Base-by-base conservation (phyloP, 1,140 invertebrate genomes). In the Camponotus pennsylvanicus region DNA sequence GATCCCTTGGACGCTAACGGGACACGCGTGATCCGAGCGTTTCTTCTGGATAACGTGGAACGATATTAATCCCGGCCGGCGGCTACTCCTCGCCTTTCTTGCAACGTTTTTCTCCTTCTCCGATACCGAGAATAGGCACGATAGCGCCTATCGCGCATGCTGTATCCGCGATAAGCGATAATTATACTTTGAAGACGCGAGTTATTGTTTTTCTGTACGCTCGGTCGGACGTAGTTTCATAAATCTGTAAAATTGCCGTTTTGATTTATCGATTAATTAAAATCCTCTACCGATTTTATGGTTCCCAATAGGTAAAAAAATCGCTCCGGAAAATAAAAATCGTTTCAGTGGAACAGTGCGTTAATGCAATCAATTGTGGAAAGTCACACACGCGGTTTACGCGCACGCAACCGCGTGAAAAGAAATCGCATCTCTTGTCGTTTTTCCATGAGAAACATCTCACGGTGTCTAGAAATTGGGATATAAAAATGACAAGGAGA, bases 1-100 rank as follows among this genome's bases (percentile, higher is more conserved):
- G 67, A 88, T 78, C 67, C 86, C 55, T 18, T 69, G 45, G 55
- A 78, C 55, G 70, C 3, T 90, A 90, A 90, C 89, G 89, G 89
- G 79, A 90, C 70, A 59, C 85, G 67, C 79, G 71, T 89, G 89
- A 89, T 85, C 66, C 5, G 63, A 78, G 63, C 77, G 55, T 79
- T 86, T 82, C 78, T 75, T 55, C 59, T 27, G 75, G 42, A 40
- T 11, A 64, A 83, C 70, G 78, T 76, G 71, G 87, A 86, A 59
- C 77, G 59, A 86, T 80, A 86, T 88, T 80, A 78, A 88, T 83
- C 82, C 71, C 59, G 83, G 63, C 45, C 76, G 11, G 11, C 55
- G n/a, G 61, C 40, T 13, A 40, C 67, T 73, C 37, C 40, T 37
- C 32, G 3, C 15, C 13, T 52, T 52, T 83, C 61, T n/a, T 57